Base-by-base conservation (phyloP, 2,888 invertebrate species). In the Petrolisthes cinctipes region DNA sequence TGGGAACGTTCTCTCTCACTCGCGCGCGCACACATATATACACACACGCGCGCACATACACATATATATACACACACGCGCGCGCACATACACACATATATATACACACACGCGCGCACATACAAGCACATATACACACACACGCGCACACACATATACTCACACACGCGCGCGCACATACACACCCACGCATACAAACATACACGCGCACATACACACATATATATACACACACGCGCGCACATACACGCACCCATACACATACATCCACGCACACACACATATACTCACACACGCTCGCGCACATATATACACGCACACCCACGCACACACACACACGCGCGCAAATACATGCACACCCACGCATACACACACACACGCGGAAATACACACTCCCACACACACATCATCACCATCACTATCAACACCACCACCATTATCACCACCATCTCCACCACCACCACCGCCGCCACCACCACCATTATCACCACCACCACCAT, bases 51-150 rank as follows among this genome's bases (percentile, higher is more conserved):
- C 37, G 37, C 37, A 4, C 37, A 75, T 75, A 75, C 9, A 75
- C 4, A 75, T 1, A n/a, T 75, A 75, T 4, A 75, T 4, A 79
- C 53, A 14, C 9, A 7, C 61, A 61, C 17, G 61, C 61, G 17
- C 17, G 9, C 37, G 61, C 4, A 23, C 9, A 51, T 80, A 56
- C 14, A 80, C 54, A 80, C n/a, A 80, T 6, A 56, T 1, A 5
- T 80, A 5, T 80, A 80, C 54, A 56, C n/a, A n/a, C n/a, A n/a
- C n/a, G n/a, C n/a, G n/a, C 14, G 54, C n/a, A 80, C 3, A 80
- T 80, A 56, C 20, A 56, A 3, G 54, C 53, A 80, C 54, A 80
- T 54, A 80, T 54, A 80, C 17, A 80, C 54, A 80, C 17, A 56
- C 37, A 37, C 37, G 37, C 37, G 37, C 37, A 2, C 37, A 37